A percentile compares a stretch with the other conserved stretches of the same genome.
phyloP scores from a whole-genome alignment of 2,797 vertebrate species.

The Poecilia picta region DNA sequence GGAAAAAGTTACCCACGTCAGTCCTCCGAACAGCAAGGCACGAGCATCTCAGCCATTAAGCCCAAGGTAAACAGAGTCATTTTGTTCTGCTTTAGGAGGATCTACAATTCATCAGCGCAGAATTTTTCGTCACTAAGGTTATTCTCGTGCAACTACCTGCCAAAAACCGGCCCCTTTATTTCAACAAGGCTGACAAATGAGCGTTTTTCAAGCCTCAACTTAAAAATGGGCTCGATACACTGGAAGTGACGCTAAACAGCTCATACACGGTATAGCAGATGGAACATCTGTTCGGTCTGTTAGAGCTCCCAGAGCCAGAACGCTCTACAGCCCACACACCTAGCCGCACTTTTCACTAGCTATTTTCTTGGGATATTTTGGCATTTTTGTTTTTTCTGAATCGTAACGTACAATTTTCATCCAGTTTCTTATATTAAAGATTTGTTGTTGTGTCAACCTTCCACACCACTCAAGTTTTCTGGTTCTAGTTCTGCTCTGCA shows the following conservation, averaged over 20 bases:
- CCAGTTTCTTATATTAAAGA: neutral
- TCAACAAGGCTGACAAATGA: constrained; percentile 22
- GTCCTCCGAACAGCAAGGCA: constrained; percentile 63
- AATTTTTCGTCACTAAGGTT: constrained; percentile 41
- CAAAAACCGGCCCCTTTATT: constrained; percentile 40
- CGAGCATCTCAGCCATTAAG: constrained; percentile 54
- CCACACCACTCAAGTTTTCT: too few species aligned
- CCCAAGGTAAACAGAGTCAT: constrained; percentile 64
- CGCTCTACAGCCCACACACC: neutral
- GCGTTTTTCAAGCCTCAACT: constrained; percentile 16
- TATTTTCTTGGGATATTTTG: neutral
- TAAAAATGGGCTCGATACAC: constrained; percentile 8
- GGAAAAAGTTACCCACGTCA: constrained; percentile 73
- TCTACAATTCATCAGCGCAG: constrained; percentile 50
- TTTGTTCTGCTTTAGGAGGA: constrained; percentile 42
- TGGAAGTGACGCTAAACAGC: neutral
- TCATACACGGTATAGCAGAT: too few species aligned
- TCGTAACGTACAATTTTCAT: neutral
- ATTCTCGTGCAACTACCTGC: constrained; percentile 25
- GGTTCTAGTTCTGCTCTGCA: too few species aligned
- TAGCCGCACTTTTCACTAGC: neutral
- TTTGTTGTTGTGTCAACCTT: too few species aligned
- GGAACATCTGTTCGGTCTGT: too few species aligned
- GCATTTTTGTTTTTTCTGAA: neutral
- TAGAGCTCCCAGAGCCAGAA: neutral